Evolutionary conservation across 2,888 invertebrate species (phyloP).

Genomic region (Morpho helenor): DNA sequence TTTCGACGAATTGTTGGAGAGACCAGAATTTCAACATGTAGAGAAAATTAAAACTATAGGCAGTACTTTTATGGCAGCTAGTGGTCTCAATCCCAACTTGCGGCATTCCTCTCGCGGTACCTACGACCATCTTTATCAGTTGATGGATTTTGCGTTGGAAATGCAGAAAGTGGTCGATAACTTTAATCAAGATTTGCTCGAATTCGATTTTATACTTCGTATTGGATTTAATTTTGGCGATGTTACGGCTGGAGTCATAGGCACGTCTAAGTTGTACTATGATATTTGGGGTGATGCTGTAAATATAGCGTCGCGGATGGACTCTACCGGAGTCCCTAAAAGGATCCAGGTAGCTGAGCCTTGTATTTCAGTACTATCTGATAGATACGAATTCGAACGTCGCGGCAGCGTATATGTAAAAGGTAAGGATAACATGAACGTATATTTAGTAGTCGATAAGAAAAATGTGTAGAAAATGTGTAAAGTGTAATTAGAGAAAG

Average conservation of each 20-base stretch:
- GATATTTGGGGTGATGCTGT: conserved; percentile 99
- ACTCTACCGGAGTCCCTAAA: conserved; percentile 94
- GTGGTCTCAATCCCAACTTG: conserved; percentile 92
- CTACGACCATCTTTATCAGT: conserved; percentile 88
- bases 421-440: conserved; percentile 97
- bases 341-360: conserved; percentile 90
- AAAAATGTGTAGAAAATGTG: conserved; percentile 57
- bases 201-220: conserved; percentile 91
- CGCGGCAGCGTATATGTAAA: conserved; percentile 97
- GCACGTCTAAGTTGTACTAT: conserved; percentile 96
- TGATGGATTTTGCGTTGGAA: conserved; percentile 96
- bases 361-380: conserved; percentile 84
- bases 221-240: conserved; percentile 97
- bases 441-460: conserved; percentile 84
- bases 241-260: conserved; percentile 97
- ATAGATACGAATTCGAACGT: conserved; percentile 92
- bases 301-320: conserved; percentile 98
- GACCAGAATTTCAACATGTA: conserved; percentile 89
- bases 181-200: conserved; percentile 93
- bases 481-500: conserved; percentile 44
- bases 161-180: conserved; percentile 93
- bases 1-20: conserved; percentile 94
- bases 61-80: conserved; percentile 98
- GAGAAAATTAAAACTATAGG: conserved; percentile 99
- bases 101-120: conserved; percentile 84